A percentile compares a stretch with the other conserved stretches of the same genome.
These are phyloP conservation scores for Intellagama lesueurii DNA, from an alignment of 2,797 vertebrate genomes.

Conservation along the genomic window DNA sequence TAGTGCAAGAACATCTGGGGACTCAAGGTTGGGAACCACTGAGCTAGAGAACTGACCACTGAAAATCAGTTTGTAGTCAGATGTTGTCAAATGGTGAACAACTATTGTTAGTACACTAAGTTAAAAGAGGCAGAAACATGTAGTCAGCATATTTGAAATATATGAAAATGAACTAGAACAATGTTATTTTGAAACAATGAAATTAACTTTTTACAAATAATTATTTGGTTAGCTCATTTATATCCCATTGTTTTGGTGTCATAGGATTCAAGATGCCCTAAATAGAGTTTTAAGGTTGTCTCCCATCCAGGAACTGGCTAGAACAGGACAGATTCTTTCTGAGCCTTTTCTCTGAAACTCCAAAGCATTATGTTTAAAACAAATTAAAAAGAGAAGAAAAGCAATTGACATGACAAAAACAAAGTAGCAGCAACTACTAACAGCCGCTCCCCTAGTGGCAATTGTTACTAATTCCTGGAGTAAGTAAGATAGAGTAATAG, in stretches of 20 bases:
- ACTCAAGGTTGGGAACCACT: too few relatives aligned
- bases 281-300: background rate
- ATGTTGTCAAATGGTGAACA: background rate
- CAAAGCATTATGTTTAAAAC: background rate
- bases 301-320: background rate
- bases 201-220: background rate
- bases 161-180: background rate
- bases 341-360: background rate
- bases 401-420: background rate
- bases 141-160: background rate
- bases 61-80: background rate
- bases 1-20: too few relatives aligned
- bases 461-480: background rate
- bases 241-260: background rate
- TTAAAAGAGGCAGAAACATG: background rate
- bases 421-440: background rate
- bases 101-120: background rate
- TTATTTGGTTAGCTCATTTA: background rate
- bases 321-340: background rate
- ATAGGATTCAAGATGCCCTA: background rate
- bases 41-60: background rate
- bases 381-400: background rate
- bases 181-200: background rate
- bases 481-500: background rate
- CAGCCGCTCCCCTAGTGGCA: background rate